A percentile compares a stretch with the other conserved stretches of the same genome.
phyloP scores from a whole-genome alignment of 2,797 vertebrate genomes.

The Arrhamphus sclerolepis region DNA sequence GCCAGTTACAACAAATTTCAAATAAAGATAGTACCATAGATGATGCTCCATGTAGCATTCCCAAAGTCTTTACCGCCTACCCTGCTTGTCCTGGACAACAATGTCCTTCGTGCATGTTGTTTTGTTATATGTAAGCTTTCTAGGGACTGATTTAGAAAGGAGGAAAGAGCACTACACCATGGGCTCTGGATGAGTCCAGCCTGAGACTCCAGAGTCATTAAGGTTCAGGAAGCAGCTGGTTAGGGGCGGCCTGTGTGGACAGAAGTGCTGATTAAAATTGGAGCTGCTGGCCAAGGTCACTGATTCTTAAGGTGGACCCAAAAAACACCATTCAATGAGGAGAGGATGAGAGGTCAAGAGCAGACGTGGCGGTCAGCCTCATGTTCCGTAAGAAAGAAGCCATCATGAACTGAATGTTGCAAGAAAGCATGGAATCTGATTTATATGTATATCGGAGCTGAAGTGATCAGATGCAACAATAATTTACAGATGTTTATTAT shows the following conservation, averaged over 20 bases:
- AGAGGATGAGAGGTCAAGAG: slow-evolving; percentile 56
- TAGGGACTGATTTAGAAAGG: not conserved
- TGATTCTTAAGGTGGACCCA: slow-evolving; percentile 52
- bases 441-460: too few species aligned
- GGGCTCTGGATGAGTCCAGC: slow-evolving; percentile 4
- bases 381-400: slow-evolving; percentile 47
- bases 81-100: not conserved
- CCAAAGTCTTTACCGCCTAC: slow-evolving; percentile 9
- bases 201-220: slow-evolving; percentile 50
- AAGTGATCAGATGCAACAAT: too few species aligned
- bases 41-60: not conserved
- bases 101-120: not conserved
- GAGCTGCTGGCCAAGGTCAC: slow-evolving; percentile 64
- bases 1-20: slow-evolving; percentile 8
- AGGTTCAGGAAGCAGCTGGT: slow-evolving; percentile 43
- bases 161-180: slow-evolving; percentile 10
- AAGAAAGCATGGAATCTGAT: not conserved
- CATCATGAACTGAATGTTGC: slow-evolving; percentile 34
- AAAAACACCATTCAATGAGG: slow-evolving; percentile 50
- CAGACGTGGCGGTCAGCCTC: slow-evolving; percentile 22
- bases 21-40: slow-evolving; percentile 9
- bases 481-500: too few species aligned
- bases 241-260: slow-evolving; percentile 45
- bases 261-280: slow-evolving; percentile 74
- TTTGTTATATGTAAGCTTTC: not conserved